Evolutionary conservation across 2,113 vertebrate genomes (phyloP).

Genomic region (Erythrocercus mccallii): DNA sequence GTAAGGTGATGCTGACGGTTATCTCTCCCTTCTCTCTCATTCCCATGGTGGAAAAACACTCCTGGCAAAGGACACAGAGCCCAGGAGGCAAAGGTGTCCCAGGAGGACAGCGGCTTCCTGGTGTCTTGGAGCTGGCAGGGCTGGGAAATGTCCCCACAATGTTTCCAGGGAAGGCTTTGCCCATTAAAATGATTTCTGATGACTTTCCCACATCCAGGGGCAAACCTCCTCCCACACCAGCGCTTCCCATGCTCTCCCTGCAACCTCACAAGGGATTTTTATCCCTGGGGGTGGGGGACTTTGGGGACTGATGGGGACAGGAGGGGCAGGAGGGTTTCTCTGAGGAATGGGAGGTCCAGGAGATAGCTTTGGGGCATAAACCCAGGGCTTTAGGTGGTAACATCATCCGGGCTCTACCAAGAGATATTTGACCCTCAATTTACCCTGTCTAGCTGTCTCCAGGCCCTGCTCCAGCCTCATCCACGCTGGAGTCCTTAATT

Average conservation of each 20-base stretch:
- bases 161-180: neutral
- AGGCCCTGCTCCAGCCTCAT: neutral
- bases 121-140: neutral
- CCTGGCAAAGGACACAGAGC: neutral
- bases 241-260: neutral
- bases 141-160: neutral
- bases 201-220: rapidly evolving
- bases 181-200: rapidly evolving
- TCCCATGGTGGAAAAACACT: conserved; percentile 18
- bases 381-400: neutral
- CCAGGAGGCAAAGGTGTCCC: neutral
- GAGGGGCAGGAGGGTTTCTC: neutral
- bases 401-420: neutral
- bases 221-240: neutral
- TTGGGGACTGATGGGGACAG: neutral
- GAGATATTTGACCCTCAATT: rapidly evolving
- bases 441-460: neutral
- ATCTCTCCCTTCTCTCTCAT: neutral
- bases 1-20: conserved; percentile 31
- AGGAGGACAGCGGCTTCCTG: rapidly evolving
- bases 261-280: neutral
- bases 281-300: neutral
- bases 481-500: rapidly evolving
- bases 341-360: neutral
- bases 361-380: neutral